These are phyloP conservation scores for Diadegma fenestrale DNA, from an alignment of 2,888 invertebrate genomes.

Conservation along the genomic window DNA sequence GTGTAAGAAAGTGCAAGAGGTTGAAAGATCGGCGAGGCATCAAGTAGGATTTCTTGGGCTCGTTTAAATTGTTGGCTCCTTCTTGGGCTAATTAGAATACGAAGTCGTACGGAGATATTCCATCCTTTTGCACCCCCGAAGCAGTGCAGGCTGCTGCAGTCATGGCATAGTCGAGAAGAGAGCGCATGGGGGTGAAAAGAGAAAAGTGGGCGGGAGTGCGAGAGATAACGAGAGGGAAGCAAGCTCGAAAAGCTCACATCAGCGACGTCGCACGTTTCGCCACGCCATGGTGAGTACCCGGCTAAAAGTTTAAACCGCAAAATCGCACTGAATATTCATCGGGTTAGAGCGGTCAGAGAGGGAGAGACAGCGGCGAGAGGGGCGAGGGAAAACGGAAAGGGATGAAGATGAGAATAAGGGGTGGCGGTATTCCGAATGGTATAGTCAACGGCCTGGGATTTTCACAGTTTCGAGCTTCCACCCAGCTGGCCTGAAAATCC, in stretches of 20 bases:
- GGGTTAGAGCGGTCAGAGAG: slow-evolving; percentile 78
- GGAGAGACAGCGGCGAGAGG: neutral
- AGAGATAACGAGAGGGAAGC: slow-evolving; percentile 30
- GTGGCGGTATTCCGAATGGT: neutral
- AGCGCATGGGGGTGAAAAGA: neutral
- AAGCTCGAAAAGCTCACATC: slow-evolving; percentile 55
- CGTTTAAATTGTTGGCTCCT: slow-evolving; percentile 67
- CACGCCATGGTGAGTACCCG: slow-evolving; percentile 65
- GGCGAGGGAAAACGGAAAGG: neutral
- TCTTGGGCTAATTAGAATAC: slow-evolving; percentile 80
- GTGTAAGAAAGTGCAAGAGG: slow-evolving; percentile 18
- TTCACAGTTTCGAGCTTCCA: slow-evolving; percentile 76
- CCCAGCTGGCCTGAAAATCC: slow-evolving; percentile 72
- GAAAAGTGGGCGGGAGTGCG: slow-evolving; percentile 1
- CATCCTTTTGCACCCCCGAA: slow-evolving; percentile 56
- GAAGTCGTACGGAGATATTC: slow-evolving; percentile 68
- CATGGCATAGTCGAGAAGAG: slow-evolving; percentile 14
- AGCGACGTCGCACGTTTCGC: slow-evolving; percentile 66
- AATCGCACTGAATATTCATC: slow-evolving; percentile 84
- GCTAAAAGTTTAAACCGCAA: slow-evolving; percentile 82
- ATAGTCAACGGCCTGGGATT: slow-evolving; percentile 63
- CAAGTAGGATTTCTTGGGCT: slow-evolving; percentile 27
- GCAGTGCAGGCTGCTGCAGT: slow-evolving; percentile 47
- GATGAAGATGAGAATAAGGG: slow-evolving; percentile 14
- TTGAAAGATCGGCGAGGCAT: slow-evolving; percentile 16